These are phyloP conservation scores for Drymodes brunneopygia DNA, from an alignment of 2,113 vertebrate genomes.

Conservation along the genomic window DNA sequence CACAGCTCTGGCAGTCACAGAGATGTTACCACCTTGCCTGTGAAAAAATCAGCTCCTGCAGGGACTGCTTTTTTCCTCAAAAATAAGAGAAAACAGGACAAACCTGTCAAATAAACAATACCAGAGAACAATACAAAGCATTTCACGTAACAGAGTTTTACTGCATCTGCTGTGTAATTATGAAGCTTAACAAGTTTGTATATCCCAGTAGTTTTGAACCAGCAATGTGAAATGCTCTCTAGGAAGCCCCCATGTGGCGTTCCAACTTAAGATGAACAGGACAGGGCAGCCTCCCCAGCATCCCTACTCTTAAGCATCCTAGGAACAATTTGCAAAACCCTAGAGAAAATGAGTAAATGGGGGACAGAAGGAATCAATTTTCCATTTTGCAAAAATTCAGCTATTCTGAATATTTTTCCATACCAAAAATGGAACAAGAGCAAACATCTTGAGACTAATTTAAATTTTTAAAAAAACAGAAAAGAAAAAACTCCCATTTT, in stretches of 20 bases:
- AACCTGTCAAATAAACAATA: not conserved
- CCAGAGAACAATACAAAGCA: not conserved
- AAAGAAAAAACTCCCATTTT: not conserved
- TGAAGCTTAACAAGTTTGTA: not conserved
- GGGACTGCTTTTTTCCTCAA: not conserved
- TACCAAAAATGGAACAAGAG: not conserved
- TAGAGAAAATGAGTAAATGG: not conserved
- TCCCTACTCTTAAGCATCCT: not conserved
- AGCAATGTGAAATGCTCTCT: not conserved
- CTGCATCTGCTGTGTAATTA: not conserved
- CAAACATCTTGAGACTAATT: not conserved
- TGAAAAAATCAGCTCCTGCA: not conserved
- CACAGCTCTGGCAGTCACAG: not conserved
- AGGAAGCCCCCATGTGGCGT: not conserved
- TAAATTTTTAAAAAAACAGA: not conserved
- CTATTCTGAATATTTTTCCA: not conserved
- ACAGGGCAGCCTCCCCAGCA: not conserved
- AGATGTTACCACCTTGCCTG: not conserved
- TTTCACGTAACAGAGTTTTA: not conserved
- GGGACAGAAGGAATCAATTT: not conserved
- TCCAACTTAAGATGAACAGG: not conserved
- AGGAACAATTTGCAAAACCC: not conserved
- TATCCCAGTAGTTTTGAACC: not conserved
- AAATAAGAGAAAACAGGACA: not conserved
- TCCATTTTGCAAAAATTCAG: not conserved